Percentiles rank a stretch among this genome's conserved stretches.
Conservation (phyloP, 2,113 vertebrate species). For the Casuarius casuarius region DNA sequence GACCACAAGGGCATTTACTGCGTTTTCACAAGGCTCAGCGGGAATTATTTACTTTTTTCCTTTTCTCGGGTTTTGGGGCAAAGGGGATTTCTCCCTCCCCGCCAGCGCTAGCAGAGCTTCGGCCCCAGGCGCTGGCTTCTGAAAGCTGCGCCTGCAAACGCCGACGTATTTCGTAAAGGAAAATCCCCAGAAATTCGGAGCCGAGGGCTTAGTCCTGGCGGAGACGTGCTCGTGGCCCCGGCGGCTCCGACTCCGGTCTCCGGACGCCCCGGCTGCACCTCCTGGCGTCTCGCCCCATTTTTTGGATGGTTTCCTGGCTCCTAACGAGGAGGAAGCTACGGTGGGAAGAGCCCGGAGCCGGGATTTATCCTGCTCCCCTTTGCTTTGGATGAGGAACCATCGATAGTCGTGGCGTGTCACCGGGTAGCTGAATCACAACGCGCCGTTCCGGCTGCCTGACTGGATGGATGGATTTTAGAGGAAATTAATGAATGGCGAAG, state of each 20-base stretch:
- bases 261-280: not conserved
- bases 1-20: constrained; percentile 61
- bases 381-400: not conserved
- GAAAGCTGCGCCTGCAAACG: accelerated
- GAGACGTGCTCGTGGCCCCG: not conserved
- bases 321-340: not conserved
- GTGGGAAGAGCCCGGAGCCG: not conserved
- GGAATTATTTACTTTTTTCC: constrained; percentile 49
- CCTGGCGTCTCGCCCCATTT: not conserved
- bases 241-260: accelerated
- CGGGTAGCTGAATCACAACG: constrained; percentile 37
- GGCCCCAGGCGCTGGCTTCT: not conserved
- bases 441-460: constrained; percentile 59
- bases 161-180: not conserved
- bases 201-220: not conserved
- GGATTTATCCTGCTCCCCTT: constrained; percentile 25
- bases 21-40: constrained; percentile 35
- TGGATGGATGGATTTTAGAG: constrained; percentile 61
- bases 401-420: constrained; percentile 37
- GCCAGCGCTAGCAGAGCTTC: not conserved
- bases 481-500: constrained; percentile 66
- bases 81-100: not conserved
- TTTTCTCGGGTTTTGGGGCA: not conserved
- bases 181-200: not conserved
- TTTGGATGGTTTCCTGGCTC: not conserved